Base-by-base conservation (phyloP, 2,113 vertebrate species). In the Misgurnus mizolepis region DNA sequence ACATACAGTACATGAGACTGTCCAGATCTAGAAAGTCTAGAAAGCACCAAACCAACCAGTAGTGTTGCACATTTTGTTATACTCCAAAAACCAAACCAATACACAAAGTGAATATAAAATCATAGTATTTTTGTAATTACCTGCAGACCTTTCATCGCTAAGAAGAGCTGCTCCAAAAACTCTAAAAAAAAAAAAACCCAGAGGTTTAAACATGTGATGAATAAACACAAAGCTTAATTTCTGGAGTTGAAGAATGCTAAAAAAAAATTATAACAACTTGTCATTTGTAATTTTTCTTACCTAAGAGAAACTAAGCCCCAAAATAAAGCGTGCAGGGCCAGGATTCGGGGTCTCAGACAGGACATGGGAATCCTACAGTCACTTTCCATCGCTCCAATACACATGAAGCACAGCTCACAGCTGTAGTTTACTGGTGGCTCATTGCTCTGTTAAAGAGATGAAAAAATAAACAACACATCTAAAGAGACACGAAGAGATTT, bases 271-370 rank as follows among this genome's bases (percentile, higher is more conserved):
- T 53, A 11, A 9, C 3, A n/a, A 0, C 6, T 9, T 39, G n/a
- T 7, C 17, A 40, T 22, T 0, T 10, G 58, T 49, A 11, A 18
- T 18, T 4, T 71, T 49, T 17, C 83, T 82, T 65, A 88, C 88
- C 88, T 86, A 64, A 89, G 81, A 34, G 84, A 88, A 22, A 90
- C 84, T 22, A 90, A 70, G 0, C 87, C 87, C 87, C 89, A 90
- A 62, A 90, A 88, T 17, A 90, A 81, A 9, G 81, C 74, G 18
- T 87, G 84, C 22, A 90, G 83, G 69, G 81, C 86, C 70, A 90
- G 81, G 5, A 84, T 50, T 40, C 87, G 60, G 18, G 88, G 87
- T 70, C 86, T 83, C 18, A 87, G 67, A 81, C 86, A 88, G 3
- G 68, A 61, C 80, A 87, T 79, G 4, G 86, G 83, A 53, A 88